Percentiles rank a stretch among this genome's conserved stretches.
Evolutionary conservation across 2,113 vertebrate genomes (phyloP).

Genomic region (Esox niger): DNA sequence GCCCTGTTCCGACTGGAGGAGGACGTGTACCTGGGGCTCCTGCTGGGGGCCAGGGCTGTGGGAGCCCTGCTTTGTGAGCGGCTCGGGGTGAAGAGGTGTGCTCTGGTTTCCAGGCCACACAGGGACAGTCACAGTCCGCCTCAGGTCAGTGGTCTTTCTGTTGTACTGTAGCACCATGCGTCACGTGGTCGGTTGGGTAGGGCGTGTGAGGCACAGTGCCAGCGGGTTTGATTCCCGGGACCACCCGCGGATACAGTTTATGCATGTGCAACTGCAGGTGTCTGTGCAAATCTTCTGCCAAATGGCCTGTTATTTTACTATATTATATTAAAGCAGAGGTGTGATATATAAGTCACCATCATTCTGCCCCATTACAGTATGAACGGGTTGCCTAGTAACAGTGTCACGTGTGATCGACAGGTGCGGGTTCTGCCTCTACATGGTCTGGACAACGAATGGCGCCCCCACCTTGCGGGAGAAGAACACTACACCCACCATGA

Average conservation of each 20-base stretch:
- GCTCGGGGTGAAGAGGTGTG: slow-evolving; percentile 64
- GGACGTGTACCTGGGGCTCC: slow-evolving; percentile 51
- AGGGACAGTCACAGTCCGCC: slow-evolving; percentile 34
- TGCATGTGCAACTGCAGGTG: no score
- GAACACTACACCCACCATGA: slow-evolving; percentile 61
- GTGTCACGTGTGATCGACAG: slow-evolving; percentile 18
- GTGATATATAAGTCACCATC: neutral
- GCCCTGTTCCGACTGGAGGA: slow-evolving; percentile 68
- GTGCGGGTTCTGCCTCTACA: slow-evolving; percentile 70
- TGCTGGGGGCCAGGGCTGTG: slow-evolving; percentile 57
- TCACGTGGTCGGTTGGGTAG: no score
- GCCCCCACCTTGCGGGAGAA: slow-evolving; percentile 62
- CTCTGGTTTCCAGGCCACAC: slow-evolving; percentile 63
- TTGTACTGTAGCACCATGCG: neutral
- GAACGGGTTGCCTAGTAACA: neutral
- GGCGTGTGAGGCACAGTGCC: no score
- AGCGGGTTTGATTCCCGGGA: no score
- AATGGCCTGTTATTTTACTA: neutral
- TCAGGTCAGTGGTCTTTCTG: slow-evolving; percentile 40
- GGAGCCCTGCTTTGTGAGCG: slow-evolving; percentile 62
- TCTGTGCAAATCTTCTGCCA: no score
- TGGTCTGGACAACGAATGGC: slow-evolving; percentile 66
- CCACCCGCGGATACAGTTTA: no score
- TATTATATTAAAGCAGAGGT: neutral
- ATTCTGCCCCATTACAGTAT: neutral